Evolutionary conservation across 1,140 invertebrate genomes (phyloP), one percentile per base, ranked within the genome.

Genomic region (Monomorium pharaonis): DNA sequence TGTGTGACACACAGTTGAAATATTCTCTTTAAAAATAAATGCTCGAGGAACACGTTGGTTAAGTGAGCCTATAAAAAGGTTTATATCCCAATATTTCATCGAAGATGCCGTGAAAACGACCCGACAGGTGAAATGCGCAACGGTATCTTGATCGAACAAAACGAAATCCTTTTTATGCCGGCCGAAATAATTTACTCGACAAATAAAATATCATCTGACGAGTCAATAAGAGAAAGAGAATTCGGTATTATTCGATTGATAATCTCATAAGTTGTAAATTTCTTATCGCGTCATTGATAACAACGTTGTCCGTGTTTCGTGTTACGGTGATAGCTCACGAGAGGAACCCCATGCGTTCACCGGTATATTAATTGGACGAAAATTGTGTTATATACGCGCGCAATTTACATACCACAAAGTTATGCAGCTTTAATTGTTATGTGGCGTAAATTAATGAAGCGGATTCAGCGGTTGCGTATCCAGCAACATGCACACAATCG

Each of bases 61-160:
- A 83, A 83, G 51, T 60, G 65, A 83, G n/a, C 78, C 24, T 37
- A 74, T 83, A 74, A 74, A 83, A 72, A 44, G 51, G 51, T 83
- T 83, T 74, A 83, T 58, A 51, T 58, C 37, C 78, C n/a, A 72
- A 72, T 83, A 83, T 83, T 83, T 83, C 67, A 83, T 74, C 67
- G 42, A 24, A 44, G 67, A 74, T 74, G 67, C 67, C 47, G 63
- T 16, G 67, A 83, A 47, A 83, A 83, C 54, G 27, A 24, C 49
- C 51, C 72, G 65, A 81, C 78, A 58, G 67, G 78, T 58, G 58
- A 60, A 72, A 74, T 37, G 78, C 67, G 67, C 67, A 58, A 33
- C 42, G 78, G 37, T 42, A 30, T 74, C 44, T 58, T 51, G 67
- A 72, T 72, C 58, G 30, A 63, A 63, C 18, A 33, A 65, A 49